Conservation (phyloP, 2,113 vertebrate genomes). For the Bubo bubo region DNA sequence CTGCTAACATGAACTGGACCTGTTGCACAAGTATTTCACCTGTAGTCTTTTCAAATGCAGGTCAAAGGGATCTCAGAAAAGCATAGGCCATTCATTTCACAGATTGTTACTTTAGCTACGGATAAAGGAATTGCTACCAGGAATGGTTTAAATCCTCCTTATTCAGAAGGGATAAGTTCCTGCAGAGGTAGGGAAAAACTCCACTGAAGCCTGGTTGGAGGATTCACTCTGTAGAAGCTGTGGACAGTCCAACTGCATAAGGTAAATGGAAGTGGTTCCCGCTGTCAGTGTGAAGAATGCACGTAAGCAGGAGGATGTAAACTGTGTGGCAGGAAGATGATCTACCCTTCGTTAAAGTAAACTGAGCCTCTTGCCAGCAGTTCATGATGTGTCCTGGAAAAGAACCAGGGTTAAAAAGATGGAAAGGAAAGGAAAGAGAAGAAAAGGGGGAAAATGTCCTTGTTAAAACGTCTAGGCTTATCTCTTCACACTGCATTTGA, state of each 20-base stretch:
- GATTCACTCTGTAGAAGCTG: background rate
- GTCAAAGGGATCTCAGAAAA: background rate
- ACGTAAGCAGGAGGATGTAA: background rate
- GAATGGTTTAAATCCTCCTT: background rate
- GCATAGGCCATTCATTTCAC: background rate
- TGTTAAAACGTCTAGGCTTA: background rate
- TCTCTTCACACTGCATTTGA: background rate
- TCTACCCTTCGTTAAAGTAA: background rate
- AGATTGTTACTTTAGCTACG: background rate
- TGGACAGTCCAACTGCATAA: accelerated
- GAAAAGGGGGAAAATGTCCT: background rate
- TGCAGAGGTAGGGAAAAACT: background rate
- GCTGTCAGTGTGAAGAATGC: background rate
- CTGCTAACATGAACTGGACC: background rate
- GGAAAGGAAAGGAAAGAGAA: background rate
- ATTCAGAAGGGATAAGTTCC: background rate
- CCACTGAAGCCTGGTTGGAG: background rate
- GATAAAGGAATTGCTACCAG: background rate
- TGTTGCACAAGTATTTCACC: background rate
- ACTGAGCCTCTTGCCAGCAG: background rate
- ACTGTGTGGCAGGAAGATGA: background rate
- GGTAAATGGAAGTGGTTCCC: background rate
- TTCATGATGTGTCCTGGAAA: background rate
- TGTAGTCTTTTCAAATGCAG: background rate
- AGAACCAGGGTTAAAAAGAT: background rate